Percentiles rank a stretch among this genome's conserved stretches.
Conservation (phyloP, 2,113 vertebrate genomes). For the zebrafish (Danio rerio) region DNA sequence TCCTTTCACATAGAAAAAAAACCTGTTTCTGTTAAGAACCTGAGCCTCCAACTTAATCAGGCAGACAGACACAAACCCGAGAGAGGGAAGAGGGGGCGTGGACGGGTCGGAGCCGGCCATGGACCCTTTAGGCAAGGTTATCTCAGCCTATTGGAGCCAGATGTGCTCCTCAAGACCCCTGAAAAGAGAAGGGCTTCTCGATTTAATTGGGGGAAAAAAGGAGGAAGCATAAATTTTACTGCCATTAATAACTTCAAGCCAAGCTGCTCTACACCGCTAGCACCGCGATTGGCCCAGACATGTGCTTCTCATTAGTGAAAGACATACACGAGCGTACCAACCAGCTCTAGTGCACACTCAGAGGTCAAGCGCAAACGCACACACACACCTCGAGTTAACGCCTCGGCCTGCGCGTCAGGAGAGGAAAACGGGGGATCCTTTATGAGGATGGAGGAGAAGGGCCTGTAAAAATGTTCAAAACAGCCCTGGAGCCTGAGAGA, state of each 20-base stretch:
- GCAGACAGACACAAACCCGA: constrained; percentile 30
- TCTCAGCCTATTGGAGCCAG: constrained; percentile 87
- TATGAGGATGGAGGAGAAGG: constrained; percentile 67
- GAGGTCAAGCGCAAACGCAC: constrained; percentile 33
- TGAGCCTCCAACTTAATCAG: constrained; percentile 50
- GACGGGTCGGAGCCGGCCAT: constrained; percentile 51
- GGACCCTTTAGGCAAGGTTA: constrained; percentile 77
- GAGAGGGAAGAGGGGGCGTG: constrained; percentile 42
- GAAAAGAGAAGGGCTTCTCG: constrained; percentile 75
- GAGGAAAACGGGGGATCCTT: constrained; percentile 78
- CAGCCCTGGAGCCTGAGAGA: constrained; percentile 58
- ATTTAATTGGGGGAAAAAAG: constrained; percentile 91
- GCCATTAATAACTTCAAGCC: constrained; percentile 94
- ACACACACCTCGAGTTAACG: constrained; percentile 74
- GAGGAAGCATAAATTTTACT: constrained; percentile 99
- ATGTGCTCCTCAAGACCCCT: constrained; percentile 81
- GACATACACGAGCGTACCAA: constrained; percentile 52
- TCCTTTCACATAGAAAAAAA: constrained; percentile 25
- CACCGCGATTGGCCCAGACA: constrained; percentile 79
- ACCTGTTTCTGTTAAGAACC: constrained; percentile 24
- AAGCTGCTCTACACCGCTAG: constrained; percentile 79
- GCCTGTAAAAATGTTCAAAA: constrained; percentile 77
- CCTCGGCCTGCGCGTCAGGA: constrained; percentile 80
- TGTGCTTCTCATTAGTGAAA: constrained; percentile 89
- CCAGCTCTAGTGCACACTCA: constrained; percentile 39